These are phyloP conservation scores for Butorides virescens DNA, from an alignment of 2,113 vertebrate genomes.

Conservation along the genomic window DNA sequence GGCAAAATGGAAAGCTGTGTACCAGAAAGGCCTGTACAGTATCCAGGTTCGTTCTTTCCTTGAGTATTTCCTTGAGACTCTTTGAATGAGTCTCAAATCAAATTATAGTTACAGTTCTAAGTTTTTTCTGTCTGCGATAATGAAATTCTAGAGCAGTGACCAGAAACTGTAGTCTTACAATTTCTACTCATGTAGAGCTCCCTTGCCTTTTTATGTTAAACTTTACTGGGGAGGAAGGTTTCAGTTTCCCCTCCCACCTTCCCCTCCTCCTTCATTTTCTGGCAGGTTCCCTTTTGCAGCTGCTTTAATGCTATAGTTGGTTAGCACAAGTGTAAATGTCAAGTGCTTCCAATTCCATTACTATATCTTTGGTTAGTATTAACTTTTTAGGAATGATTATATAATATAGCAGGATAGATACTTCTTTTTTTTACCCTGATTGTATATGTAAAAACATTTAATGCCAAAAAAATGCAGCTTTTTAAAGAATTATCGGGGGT, in stretches of 20 bases:
- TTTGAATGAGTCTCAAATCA: not conserved
- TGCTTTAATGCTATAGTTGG: not conserved
- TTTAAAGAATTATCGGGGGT: not conserved
- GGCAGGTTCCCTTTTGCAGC: conserved; percentile 22
- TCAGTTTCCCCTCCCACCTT: fast-evolving
- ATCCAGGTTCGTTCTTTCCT: not conserved
- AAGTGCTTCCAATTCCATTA: conserved; percentile 29
- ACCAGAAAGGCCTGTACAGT: not conserved
- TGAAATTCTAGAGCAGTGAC: not conserved
- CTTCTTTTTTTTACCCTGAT: not conserved
- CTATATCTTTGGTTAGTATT: conserved; percentile 17
- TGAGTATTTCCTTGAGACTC: not conserved
- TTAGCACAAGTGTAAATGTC: conserved; percentile 33
- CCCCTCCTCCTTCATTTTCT: not conserved
- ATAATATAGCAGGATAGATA: not conserved
- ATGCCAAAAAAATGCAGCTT: not conserved
- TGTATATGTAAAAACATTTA: fast-evolving
- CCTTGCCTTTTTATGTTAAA: not conserved
- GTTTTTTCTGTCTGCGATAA: not conserved
- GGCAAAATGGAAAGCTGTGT: not conserved
- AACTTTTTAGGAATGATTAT: conserved; percentile 20
- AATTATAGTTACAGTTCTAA: not conserved
- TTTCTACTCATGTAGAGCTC: not conserved
- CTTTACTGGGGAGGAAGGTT: not conserved
- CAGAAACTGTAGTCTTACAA: not conserved